Evolutionary conservation across 2,888 invertebrate species (phyloP).

Genomic region (Exocentrus adspersus): DNA sequence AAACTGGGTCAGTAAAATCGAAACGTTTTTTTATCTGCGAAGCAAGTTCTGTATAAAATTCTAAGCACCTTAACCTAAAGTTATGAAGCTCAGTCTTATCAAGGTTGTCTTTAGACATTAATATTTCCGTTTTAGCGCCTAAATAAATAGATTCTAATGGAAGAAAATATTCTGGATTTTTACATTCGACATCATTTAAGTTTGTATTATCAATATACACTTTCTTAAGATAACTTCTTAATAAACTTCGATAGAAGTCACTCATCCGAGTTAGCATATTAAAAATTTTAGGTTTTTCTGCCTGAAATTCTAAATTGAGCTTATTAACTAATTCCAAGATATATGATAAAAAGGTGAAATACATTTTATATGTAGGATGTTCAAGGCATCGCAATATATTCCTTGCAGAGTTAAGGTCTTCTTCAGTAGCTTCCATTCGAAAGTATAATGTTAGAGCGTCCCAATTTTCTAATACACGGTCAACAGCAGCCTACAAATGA

Average conservation of each 20-base stretch:
- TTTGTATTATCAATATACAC: constrained; percentile 27
- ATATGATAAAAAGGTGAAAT: constrained; percentile 2
- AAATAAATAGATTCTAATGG: constrained; percentile 30
- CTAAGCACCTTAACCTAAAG: constrained; percentile 27
- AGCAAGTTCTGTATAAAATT: constrained; percentile 37
- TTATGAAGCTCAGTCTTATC: constrained; percentile 27
- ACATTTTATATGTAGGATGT: background rate
- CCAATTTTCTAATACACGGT: constrained; percentile 1
- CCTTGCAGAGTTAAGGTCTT: background rate
- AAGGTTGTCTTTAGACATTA: constrained; percentile 14
- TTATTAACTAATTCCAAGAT: background rate
- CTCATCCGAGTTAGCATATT: constrained; percentile 23
- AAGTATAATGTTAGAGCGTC: background rate
- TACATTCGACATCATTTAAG: constrained; percentile 12
- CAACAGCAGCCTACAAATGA: constrained; percentile 4
- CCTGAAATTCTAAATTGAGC: background rate
- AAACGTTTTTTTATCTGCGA: constrained; percentile 38
- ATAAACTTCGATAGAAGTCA: constrained; percentile 12
- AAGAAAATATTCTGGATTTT: constrained; percentile 27
- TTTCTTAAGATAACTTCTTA: constrained; percentile 29
- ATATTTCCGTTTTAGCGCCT: constrained; percentile 32
- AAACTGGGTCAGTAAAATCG: constrained; percentile 31
- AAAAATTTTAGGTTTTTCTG: constrained; percentile 19
- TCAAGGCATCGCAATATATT: background rate
- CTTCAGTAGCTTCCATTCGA: background rate